A percentile compares a stretch with the other conserved stretches of the same genome.
These are phyloP conservation scores for Drosophila mimica DNA, from an alignment of 2,888 invertebrate species.

Conservation along the genomic window DNA sequence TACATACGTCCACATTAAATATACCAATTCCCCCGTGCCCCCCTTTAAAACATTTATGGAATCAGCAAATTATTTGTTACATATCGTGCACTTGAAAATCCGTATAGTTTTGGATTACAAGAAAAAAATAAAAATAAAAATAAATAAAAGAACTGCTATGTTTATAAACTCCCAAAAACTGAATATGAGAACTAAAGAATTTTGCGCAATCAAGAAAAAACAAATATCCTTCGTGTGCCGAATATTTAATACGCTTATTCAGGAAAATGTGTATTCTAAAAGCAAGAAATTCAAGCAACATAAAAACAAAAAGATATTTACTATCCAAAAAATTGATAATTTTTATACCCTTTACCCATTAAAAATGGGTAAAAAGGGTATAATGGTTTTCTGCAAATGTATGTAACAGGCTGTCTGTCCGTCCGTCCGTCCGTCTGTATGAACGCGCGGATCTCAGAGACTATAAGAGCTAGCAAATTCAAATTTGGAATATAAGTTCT, in stretches of 20 bases:
- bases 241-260: not conserved
- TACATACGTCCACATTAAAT: not conserved
- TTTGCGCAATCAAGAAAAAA: slow-evolving; percentile 16
- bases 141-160: not conserved
- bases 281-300: not conserved
- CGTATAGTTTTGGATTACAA: slow-evolving; percentile 42
- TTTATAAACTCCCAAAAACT: slow-evolving; percentile 8
- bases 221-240: not conserved
- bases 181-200: slow-evolving; percentile 55
- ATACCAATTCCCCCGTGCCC: not conserved
- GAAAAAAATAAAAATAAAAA: not conserved
- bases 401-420: too few relatives aligned
- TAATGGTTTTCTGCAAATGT: too few relatives aligned
- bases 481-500: too few relatives aligned
- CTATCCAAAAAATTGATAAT: too few relatives aligned
- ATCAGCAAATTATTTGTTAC: slow-evolving; percentile 45
- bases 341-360: too few relatives aligned
- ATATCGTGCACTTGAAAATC: slow-evolving; percentile 38
- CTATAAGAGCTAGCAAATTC: too few relatives aligned
- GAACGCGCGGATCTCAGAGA: too few relatives aligned
- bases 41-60: not conserved
- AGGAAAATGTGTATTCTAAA: not conserved
- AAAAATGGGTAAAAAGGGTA: too few relatives aligned
- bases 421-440: too few relatives aligned
- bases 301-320: too few relatives aligned